These are phyloP conservation scores for Chanos chanos DNA, from an alignment of 2,797 vertebrate species.

Conservation along the genomic window DNA sequence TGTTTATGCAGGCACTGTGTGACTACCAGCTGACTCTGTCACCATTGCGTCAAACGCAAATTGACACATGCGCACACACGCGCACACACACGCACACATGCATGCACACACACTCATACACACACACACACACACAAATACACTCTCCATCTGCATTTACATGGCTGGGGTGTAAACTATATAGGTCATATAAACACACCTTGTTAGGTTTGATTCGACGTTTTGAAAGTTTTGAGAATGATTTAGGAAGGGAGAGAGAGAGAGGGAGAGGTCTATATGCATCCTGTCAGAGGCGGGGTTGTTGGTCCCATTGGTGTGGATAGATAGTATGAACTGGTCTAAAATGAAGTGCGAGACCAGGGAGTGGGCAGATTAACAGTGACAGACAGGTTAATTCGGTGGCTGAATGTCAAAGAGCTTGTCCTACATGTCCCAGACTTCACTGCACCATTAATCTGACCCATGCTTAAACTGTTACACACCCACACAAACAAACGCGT, in stretches of 20 bases:
- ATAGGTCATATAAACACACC: background rate
- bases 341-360: conserved; percentile 2
- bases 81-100: conserved; percentile 21
- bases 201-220: background rate
- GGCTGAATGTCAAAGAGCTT: conserved; percentile 10
- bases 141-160: background rate
- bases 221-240: background rate
- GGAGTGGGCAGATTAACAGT: conserved; percentile 27
- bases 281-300: background rate
- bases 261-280: background rate
- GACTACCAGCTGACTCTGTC: conserved; percentile 8
- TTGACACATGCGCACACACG: conserved; percentile 14
- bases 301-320: conserved; percentile 5
- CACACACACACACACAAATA: conserved; percentile 12
- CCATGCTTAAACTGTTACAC: conserved; percentile 1
- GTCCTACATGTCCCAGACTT: conserved; percentile 29
- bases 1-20: conserved; percentile 3
- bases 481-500: background rate
- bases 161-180: too few relatives aligned
- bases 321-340: conserved; percentile 12
- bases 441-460: conserved; percentile 36
- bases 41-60: background rate
- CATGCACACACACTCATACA: background rate
- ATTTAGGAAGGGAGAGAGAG: background rate
- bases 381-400: conserved; percentile 41